Conservation (phyloP, 2,797 vertebrate species). For the Pantherophis vulpinus region DNA sequence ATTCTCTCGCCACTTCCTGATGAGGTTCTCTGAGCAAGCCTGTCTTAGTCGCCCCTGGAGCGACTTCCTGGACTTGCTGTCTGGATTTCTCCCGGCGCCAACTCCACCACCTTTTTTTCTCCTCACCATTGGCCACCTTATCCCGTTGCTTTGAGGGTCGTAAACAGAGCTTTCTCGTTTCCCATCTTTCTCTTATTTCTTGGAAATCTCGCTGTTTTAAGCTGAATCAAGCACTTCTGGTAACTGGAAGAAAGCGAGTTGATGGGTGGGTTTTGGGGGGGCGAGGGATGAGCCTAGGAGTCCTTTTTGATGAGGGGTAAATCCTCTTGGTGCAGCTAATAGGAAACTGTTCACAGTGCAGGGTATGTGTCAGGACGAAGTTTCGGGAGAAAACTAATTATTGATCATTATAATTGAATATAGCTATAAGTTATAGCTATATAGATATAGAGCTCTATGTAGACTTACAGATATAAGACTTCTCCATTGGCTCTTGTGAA, state of each 20-base stretch:
- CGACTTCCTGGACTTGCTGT: background rate
- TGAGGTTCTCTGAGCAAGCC: background rate
- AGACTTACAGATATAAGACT: background rate
- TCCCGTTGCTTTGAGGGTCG: background rate
- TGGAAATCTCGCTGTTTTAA: background rate
- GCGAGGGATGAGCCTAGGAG: background rate
- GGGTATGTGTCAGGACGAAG: background rate
- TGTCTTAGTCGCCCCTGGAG: background rate
- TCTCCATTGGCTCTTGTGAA: background rate
- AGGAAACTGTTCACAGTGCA: background rate
- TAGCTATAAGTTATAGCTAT: background rate
- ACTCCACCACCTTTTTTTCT: background rate
- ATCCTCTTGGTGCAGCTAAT: background rate
- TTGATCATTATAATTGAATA: background rate
- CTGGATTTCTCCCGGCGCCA: background rate
- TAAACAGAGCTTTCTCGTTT: background rate
- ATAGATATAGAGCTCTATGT: background rate
- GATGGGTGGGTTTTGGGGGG: background rate
- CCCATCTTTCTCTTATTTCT: background rate
- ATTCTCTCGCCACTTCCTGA: background rate
- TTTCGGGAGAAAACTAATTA: background rate
- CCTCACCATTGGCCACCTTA: background rate
- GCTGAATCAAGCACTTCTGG: background rate
- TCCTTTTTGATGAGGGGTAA: background rate
- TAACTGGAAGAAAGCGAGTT: background rate